phyloP scores from a whole-genome alignment of 1,140 invertebrate genomes.

The Nymphalis io region DNA sequence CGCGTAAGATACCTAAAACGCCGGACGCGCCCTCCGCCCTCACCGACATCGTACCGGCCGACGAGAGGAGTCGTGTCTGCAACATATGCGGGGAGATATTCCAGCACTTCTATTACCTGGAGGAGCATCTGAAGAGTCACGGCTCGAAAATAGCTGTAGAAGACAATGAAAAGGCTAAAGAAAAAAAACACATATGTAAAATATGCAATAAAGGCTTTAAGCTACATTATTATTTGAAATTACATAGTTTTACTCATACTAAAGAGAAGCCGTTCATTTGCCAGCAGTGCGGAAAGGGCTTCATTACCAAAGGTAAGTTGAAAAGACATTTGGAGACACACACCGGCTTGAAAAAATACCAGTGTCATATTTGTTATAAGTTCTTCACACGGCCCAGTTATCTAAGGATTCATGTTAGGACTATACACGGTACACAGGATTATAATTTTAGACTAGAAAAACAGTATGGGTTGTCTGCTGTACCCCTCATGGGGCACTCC shows the following conservation, averaged over 20 bases:
- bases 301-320: slow-evolving; percentile 69
- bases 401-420: slow-evolving; percentile 65
- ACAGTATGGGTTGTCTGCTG: not conserved
- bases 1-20: slow-evolving; percentile 58
- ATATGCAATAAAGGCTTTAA: slow-evolving; percentile 83
- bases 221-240: slow-evolving; percentile 68
- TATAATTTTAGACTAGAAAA: slow-evolving; percentile 59
- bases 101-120: slow-evolving; percentile 80
- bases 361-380: slow-evolving; percentile 73
- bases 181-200: slow-evolving; percentile 80
- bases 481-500: not conserved
- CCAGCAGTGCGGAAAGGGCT: slow-evolving; percentile 75
- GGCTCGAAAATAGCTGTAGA: slow-evolving; percentile 71
- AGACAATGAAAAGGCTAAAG: slow-evolving; percentile 61
- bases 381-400: slow-evolving; percentile 73
- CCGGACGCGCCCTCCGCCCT: slow-evolving; percentile 44
- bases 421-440: slow-evolving; percentile 68
- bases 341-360: slow-evolving; percentile 77
- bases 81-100: slow-evolving; percentile 82
- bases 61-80: slow-evolving; percentile 76
- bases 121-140: slow-evolving; percentile 82
- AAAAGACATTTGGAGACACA: slow-evolving; percentile 75
- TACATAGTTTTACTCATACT: slow-evolving; percentile 71
- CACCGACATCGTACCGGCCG: slow-evolving; percentile 46
- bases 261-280: slow-evolving; percentile 74